These are phyloP conservation scores for Phyllotreta striolata DNA, from an alignment of 2,888 invertebrate genomes.

Conservation along the genomic window DNA sequence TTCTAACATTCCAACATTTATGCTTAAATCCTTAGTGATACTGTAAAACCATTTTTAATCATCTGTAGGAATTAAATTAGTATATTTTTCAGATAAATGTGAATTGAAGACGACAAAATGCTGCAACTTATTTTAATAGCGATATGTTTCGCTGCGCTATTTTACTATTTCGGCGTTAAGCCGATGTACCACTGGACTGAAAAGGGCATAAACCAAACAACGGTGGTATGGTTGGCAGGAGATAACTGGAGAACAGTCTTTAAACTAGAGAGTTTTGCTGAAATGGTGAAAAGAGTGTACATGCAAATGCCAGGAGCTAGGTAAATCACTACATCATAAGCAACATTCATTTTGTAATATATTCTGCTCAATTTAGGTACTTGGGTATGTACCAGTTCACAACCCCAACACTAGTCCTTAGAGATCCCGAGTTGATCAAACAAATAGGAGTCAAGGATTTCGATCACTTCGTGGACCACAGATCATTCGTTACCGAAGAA, in stretches of 20 bases:
- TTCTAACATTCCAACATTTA: no score
- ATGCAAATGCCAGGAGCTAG: no score
- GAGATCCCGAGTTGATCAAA: slow-evolving; percentile 68
- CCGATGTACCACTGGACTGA: slow-evolving; percentile 41
- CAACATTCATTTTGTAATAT: no score
- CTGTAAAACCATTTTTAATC: no score
- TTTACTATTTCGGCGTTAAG: slow-evolving; percentile 32
- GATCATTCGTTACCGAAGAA: background rate
- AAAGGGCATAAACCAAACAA: slow-evolving; percentile 39
- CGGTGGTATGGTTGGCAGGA: slow-evolving; percentile 40
- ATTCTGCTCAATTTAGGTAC: slow-evolving; percentile 34
- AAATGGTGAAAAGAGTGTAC: slow-evolving; percentile 25
- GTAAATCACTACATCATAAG: no score
- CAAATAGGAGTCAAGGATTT: slow-evolving; percentile 66
- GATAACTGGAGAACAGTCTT: slow-evolving; percentile 39
- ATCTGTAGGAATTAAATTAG: no score
- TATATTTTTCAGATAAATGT: no score
- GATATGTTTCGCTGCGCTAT: slow-evolving; percentile 22
- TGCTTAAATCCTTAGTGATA: no score
- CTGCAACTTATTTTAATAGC: slow-evolving; percentile 20
- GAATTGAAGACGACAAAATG: slow-evolving; percentile 15
- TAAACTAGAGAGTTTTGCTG: slow-evolving; percentile 37
- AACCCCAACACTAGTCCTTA: slow-evolving; percentile 61
- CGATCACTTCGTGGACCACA: slow-evolving; percentile 65
- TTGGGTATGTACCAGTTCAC: slow-evolving; percentile 45